These are phyloP conservation scores for Odontomyia ornata DNA, from an alignment of 2,888 invertebrate species.

Conservation along the genomic window DNA sequence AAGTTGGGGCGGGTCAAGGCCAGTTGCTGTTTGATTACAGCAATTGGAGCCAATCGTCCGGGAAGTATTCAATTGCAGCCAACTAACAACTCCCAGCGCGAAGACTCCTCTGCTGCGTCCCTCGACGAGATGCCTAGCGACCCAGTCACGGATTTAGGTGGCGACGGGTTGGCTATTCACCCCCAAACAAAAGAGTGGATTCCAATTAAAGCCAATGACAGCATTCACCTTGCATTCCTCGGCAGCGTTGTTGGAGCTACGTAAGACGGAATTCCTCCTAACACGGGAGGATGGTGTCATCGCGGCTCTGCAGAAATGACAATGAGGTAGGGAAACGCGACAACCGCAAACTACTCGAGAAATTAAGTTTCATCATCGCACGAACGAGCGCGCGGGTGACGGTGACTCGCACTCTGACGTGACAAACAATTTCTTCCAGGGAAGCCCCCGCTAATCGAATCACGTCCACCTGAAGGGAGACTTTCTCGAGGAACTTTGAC, in stretches of 20 bases:
- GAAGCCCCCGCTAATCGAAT: not conserved
- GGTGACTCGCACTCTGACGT: not conserved
- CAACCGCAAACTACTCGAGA: conserved; percentile 22
- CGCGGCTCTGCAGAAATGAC: conserved; percentile 7
- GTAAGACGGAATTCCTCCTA: conserved; percentile 7
- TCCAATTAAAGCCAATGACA: not conserved
- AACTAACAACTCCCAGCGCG: not conserved
- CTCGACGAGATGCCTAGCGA: not conserved
- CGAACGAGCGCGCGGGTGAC: not conserved
- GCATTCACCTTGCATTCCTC: not conserved
- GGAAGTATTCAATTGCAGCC: not conserved
- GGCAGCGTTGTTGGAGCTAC: not conserved
- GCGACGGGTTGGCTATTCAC: not conserved
- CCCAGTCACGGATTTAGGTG: not conserved
- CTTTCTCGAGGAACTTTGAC: not conserved
- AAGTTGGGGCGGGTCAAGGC: conserved; percentile 26
- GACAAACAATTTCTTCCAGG: not conserved
- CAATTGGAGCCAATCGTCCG: not conserved
- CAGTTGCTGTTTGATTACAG: not conserved
- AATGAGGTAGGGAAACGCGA: not conserved
- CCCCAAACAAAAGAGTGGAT: not conserved
- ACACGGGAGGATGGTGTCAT: conserved; percentile 28
- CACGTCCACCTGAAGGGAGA: not conserved
- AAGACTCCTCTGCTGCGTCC: too few relatives aligned
- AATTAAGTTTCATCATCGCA: conserved; percentile 2